These are phyloP conservation scores for Myiothlypis chrysogaster DNA, from an alignment of 2,797 vertebrate genomes.

Conservation along the genomic window DNA sequence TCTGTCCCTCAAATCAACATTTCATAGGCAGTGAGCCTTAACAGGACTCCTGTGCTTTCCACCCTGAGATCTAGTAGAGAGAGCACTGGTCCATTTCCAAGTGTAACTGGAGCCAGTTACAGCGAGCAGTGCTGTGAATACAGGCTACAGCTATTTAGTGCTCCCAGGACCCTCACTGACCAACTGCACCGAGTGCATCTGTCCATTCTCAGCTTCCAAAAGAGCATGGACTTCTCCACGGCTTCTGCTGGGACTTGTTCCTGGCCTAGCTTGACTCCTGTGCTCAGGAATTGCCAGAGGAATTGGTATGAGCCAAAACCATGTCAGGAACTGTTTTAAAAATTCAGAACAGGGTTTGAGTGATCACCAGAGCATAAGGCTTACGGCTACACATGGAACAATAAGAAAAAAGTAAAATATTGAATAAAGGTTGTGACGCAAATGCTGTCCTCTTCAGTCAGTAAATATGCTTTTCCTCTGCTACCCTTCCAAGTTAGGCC, in stretches of 20 bases:
- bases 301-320: neutral
- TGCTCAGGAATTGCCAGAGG: neutral
- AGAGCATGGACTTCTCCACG: neutral
- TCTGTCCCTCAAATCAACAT: neutral
- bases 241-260: neutral
- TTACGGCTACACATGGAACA: neutral
- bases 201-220: neutral
- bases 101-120: neutral
- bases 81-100: neutral
- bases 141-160: neutral
- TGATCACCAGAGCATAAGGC: neutral
- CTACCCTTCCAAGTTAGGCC: neutral
- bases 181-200: neutral
- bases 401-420: neutral
- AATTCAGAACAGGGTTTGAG: neutral
- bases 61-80: neutral
- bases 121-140: neutral
- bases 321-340: neutral
- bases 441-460: neutral
- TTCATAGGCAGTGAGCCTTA: neutral
- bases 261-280: neutral
- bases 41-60: neutral
- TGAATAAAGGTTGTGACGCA: slow-evolving; percentile 10
- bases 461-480: neutral
- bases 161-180: neutral